phyloP scores from a whole-genome alignment of 2,797 vertebrate species.

The Prunella strophiata region DNA sequence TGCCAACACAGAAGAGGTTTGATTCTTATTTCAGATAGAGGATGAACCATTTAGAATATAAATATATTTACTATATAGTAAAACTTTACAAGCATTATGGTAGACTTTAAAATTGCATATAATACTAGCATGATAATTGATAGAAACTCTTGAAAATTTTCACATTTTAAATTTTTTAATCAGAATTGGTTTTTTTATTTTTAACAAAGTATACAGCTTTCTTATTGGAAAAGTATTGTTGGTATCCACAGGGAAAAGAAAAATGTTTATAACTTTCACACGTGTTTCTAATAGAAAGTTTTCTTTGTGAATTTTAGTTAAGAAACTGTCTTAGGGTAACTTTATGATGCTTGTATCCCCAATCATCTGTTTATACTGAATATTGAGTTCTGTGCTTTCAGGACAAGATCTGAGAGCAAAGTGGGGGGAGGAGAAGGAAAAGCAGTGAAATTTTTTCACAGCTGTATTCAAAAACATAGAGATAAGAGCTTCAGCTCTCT shows the following conservation, averaged over 20 bases:
- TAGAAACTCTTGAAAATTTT: background rate
- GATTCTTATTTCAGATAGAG: background rate
- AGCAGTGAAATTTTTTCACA: background rate
- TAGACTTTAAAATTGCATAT: background rate
- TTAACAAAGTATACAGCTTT: background rate
- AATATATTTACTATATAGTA: background rate
- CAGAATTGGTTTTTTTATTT: background rate
- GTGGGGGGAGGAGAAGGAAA: rapidly evolving
- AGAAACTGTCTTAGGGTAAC: background rate
- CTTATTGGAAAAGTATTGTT: background rate
- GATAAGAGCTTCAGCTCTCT: background rate
- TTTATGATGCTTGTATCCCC: background rate
- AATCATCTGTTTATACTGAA: background rate
- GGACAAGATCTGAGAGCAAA: background rate
- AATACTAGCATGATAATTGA: background rate
- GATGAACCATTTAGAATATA: background rate
- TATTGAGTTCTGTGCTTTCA: background rate
- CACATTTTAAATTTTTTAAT: background rate
- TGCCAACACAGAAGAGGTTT: background rate
- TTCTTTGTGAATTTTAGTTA: background rate
- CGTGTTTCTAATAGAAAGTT: background rate
- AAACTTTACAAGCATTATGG: background rate
- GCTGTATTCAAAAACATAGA: background rate
- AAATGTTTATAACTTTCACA: background rate
- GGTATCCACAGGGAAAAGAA: background rate